Base-by-base conservation (phyloP, 2,888 invertebrate genomes). In the Eledona agricola region DNA sequence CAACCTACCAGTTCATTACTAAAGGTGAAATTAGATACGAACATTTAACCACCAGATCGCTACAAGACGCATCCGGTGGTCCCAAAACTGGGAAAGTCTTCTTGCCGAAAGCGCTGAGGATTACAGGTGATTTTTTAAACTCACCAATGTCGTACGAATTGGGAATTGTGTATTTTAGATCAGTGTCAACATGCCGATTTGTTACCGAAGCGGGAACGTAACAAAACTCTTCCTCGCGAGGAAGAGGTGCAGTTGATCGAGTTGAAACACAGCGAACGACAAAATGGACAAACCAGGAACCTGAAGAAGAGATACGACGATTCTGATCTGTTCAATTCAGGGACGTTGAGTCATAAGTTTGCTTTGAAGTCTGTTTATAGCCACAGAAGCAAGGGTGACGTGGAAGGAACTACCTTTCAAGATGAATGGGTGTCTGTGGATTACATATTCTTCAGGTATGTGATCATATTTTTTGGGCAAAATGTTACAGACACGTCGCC, bases 361-460 rank as follows among this genome's bases (percentile, higher is more conserved):
- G 77, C 80, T 20, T 80, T 94, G 1, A 69, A 75, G 16, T 90
- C 92, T 1, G 87, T 85, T 0, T 93, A 93, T 71, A 70, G 78
- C 15, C 85, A 85, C 64, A 65, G 64, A 17, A 77, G 79, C 42
- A 52, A 63, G n/a, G 47, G 63, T 0, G 73, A 77, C 29, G 50
- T 43, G 0, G 88, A 87, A 67, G 90, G 86, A 0, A 89, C 93
- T 2, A 93, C 94, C 0, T 83, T 80, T 72, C 95, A 95, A 66
- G 78, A 84, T 35, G 71, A 77, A 29, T 90, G 90, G 89, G 76
- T 86, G 40, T 89, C 86, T 0, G 95, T 96, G 0, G 96, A 97
- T 77, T 96, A 95, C 71, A 93, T 97, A 54, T 93, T 95, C 74
- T 93, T 89, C 63, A 86, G 85, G 83, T 86, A 76, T 46, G 26